Evolutionary conservation across 2,888 invertebrate species (phyloP).

Genomic region (Pseudococcus viburni): DNA sequence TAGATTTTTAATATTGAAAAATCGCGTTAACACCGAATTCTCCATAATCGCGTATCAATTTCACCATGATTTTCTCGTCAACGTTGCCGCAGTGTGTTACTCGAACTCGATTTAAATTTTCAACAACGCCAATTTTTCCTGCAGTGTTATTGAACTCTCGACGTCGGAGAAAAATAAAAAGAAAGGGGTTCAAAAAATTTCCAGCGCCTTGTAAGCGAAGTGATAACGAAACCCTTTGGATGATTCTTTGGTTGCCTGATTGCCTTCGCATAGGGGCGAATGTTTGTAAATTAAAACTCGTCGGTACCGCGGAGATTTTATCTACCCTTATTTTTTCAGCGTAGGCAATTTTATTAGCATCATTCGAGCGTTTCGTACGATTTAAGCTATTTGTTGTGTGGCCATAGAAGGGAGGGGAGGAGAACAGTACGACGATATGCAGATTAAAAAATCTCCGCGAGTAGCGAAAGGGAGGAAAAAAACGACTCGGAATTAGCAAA

Average conservation of each 20-base stretch:
- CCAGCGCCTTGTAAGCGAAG: not conserved
- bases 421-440: not conserved
- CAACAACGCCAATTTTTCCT: constrained; percentile 1
- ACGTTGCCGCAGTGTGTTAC: not conserved
- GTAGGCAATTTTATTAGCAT: constrained; percentile 57
- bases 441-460: constrained; percentile 49
- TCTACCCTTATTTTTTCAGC: constrained; percentile 57
- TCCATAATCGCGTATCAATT: constrained; percentile 44
- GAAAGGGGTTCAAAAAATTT: not conserved
- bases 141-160: not conserved
- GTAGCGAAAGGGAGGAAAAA: not conserved
- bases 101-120: constrained; percentile 12
- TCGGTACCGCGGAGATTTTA: constrained; percentile 4
- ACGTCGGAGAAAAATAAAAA: not conserved
- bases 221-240: not conserved
- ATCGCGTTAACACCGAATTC: constrained; percentile 33
- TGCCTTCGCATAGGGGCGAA: not conserved
- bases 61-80: constrained; percentile 34
- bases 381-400: constrained; percentile 17
- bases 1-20: constrained; percentile 38
- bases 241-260: constrained; percentile 12
- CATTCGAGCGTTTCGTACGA: constrained; percentile 44
- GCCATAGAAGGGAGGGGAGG: not conserved
- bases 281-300: constrained; percentile 10
- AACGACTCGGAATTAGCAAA: constrained; percentile 44